Percentiles rank a stretch among this genome's conserved stretches.
Conservation (phyloP, 2,113 vertebrate genomes). For the Galemys pyrenaicus region DNA sequence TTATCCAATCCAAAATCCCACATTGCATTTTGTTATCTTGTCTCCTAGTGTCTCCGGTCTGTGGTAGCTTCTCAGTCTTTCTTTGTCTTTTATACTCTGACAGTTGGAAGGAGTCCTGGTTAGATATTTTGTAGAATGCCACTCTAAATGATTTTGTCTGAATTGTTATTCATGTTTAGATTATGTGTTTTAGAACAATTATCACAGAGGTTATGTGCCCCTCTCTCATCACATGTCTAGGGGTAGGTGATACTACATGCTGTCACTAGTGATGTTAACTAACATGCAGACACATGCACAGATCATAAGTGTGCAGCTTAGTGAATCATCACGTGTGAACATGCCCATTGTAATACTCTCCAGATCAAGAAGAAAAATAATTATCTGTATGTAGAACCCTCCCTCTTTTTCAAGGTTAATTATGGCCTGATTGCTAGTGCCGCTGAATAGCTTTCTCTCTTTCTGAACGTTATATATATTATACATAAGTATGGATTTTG, state of each 20-base stretch:
- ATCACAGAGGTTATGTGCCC: not conserved
- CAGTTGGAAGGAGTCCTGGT: not conserved
- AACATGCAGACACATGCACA: not conserved
- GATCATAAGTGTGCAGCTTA: not conserved
- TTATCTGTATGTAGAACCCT: not conserved
- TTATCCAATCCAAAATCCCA: not conserved
- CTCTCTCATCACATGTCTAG: not conserved
- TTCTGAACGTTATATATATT: slow-evolving; percentile 25
- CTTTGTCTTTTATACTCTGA: not conserved
- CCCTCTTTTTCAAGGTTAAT: not conserved
- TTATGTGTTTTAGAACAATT: not conserved
- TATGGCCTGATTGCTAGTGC: not conserved
- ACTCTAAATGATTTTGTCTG: not conserved
- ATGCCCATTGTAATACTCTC: not conserved
- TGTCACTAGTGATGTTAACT: not conserved
- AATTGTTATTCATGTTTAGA: not conserved
- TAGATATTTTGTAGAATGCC: not conserved
- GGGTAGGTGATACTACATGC: not conserved
- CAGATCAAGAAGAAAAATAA: not conserved
- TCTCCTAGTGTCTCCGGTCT: not conserved
- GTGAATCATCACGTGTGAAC: not conserved
- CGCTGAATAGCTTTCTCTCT: not conserved
- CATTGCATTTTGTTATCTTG: not conserved
- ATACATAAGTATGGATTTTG: not conserved
- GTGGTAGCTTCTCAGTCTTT: not conserved